Percentiles rank a stretch among this genome's conserved stretches.
These are phyloP conservation scores for Corythucha ciliata DNA, from an alignment of 2,888 invertebrate genomes.

Conservation along the genomic window DNA sequence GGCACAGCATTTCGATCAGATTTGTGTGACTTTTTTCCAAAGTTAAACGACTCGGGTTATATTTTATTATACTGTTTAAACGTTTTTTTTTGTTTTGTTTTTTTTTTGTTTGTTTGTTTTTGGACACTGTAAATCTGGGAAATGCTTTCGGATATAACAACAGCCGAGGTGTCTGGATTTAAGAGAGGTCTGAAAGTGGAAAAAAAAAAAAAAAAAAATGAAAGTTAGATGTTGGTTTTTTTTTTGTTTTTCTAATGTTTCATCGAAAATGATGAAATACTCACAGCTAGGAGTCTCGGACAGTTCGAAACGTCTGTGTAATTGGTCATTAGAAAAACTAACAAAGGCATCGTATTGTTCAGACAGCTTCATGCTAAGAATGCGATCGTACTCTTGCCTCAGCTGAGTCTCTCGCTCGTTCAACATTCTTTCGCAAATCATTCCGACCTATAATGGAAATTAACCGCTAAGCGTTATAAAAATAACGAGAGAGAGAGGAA, in stretches of 20 bases:
- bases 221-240: no score
- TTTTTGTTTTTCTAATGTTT: not conserved
- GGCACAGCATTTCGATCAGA: no score
- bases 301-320: conserved; percentile 54
- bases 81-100: no score
- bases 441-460: conserved; percentile 59
- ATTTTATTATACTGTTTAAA: no score
- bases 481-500: not conserved
- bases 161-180: no score
- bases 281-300: conserved; percentile 38
- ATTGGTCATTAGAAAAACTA: conserved; percentile 96
- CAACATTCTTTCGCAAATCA: conserved; percentile 95
- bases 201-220: no score
- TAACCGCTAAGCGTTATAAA: not conserved
- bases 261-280: conserved; percentile 26
- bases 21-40: no score
- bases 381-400: conserved; percentile 88
- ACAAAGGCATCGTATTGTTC: conserved; percentile 99
- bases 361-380: conserved; percentile 83
- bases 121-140: no score
- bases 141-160: no score
- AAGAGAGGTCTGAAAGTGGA: no score
- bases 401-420: conserved; percentile 91
- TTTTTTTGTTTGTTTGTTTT: no score
- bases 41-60: no score